A percentile compares a stretch with the other conserved stretches of the same genome.
Conservation (phyloP, 2,113 vertebrate genomes). For the Oceanodroma tethys region DNA sequence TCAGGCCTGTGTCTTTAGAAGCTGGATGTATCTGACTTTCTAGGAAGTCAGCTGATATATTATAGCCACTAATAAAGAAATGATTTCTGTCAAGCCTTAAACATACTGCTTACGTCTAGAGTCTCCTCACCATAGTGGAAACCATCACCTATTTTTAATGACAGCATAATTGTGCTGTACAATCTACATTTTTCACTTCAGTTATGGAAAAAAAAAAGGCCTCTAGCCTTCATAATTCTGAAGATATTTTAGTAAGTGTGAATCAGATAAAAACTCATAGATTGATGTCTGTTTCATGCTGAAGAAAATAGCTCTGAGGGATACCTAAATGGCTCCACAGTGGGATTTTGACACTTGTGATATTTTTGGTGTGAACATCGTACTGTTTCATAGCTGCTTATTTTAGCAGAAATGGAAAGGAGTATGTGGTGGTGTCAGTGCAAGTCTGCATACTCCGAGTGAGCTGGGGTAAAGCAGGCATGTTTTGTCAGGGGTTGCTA, state of each 20-base stretch:
- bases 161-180: not conserved
- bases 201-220: not conserved
- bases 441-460: not conserved
- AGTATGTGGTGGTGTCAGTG: not conserved
- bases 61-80: not conserved
- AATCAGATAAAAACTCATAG: not conserved
- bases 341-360: not conserved
- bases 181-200: not conserved
- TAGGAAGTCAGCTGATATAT: not conserved
- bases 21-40: not conserved
- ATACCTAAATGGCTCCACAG: not conserved
- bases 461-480: not conserved
- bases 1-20: not conserved
- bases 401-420: not conserved
- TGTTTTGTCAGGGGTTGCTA: not conserved
- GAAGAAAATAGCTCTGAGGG: not conserved
- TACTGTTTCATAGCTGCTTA: not conserved
- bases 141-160: not conserved
- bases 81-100: not conserved
- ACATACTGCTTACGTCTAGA: rapidly evolving
- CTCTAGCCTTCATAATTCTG: not conserved
- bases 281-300: not conserved
- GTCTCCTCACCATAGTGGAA: not conserved
- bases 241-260: not conserved
- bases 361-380: not conserved